These are phyloP conservation scores for Drosophila pectinifera DNA, from an alignment of 1,140 invertebrate genomes.

Conservation along the genomic window DNA sequence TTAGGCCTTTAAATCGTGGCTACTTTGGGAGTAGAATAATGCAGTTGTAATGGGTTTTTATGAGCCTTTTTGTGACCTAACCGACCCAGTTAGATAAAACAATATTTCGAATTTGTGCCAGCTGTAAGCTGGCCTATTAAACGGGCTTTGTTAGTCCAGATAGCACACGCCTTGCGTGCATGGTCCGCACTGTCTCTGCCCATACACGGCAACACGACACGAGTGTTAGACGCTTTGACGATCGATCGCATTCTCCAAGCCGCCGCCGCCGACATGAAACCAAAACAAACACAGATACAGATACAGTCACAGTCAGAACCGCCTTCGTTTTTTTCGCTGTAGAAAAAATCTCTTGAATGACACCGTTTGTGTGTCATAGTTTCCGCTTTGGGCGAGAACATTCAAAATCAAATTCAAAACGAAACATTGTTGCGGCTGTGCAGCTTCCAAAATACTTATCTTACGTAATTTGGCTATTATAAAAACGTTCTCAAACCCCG, in stretches of 20 bases:
- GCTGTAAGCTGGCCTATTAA: no score
- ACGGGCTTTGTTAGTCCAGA: no score
- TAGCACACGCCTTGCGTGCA: background rate
- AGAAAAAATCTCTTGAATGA: conserved; percentile 32
- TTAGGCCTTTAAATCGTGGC: background rate
- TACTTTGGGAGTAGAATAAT: no score
- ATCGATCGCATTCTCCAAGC: conserved; percentile 34
- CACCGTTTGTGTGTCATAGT: conserved; percentile 63
- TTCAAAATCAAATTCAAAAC: conserved; percentile 23
- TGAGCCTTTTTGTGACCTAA: background rate
- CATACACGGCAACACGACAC: background rate
- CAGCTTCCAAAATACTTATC: conserved; percentile 45
- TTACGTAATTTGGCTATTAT: conserved; percentile 69
- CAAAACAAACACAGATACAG: conserved; percentile 15
- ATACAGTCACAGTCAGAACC: background rate
- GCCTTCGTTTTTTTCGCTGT: conserved; percentile 18
- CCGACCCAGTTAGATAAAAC: conserved; percentile 5
- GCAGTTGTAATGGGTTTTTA: no score
- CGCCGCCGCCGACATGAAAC: background rate
- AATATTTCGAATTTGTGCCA: no score
- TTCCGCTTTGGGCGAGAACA: conserved; percentile 54
- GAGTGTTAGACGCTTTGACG: conserved; percentile 3
- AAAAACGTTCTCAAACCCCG: conserved; percentile 22
- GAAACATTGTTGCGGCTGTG: conserved; percentile 33
- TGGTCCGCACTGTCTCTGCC: conserved; percentile 8